Base-by-base conservation (phyloP, 2,113 vertebrate genomes). In the Pterocles gutturalis region DNA sequence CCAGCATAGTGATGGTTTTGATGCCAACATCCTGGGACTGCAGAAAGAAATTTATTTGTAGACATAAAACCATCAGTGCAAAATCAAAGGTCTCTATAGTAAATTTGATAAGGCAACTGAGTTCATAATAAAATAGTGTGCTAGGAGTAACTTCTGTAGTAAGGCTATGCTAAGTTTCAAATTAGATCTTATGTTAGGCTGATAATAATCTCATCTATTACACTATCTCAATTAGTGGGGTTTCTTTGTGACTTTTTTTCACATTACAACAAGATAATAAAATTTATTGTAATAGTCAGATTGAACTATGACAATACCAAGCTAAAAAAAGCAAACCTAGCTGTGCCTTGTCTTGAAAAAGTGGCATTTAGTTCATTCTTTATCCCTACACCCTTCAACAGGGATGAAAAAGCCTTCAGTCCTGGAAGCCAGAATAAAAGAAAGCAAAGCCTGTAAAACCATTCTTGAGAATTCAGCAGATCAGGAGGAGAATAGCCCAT, bases 1-100 rank as follows among this genome's bases (percentile, higher is more conserved):
- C 99, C 97, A 99, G 96, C 99, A 99, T 99, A 67, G 97, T 98
- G 57, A 99, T 98, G 48, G 99, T 99, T 97, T 99, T 99, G 90
- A 97, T 94, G 24, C 99, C 99, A 1, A 99, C 98, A 97, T 99
- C 98, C 78, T 97, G 98, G 72, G 98, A 98, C 99, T 99, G 98
- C 98, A 97, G 96, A 83, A 82, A 95, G 21, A 87, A 45, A 54
- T 77, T 38, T 28, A 83, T 29, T 71, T 66, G 24, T 60, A 94
- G 43, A 71, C 58, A 46, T 48, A 87, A 86, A 86, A 38, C 0
- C 7, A 89, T 10, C 31, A 92, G 5, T 25, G 16, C 54, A 86
- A 69, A 92, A 78, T 60, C 38, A 69, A 54, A 48, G 8, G 7
- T 55, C 19, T 69, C 53, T 34, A 38, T 0, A 87, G 8, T 12